Conservation (phyloP, 2,797 vertebrate species). For the Agapornis canus region DNA sequence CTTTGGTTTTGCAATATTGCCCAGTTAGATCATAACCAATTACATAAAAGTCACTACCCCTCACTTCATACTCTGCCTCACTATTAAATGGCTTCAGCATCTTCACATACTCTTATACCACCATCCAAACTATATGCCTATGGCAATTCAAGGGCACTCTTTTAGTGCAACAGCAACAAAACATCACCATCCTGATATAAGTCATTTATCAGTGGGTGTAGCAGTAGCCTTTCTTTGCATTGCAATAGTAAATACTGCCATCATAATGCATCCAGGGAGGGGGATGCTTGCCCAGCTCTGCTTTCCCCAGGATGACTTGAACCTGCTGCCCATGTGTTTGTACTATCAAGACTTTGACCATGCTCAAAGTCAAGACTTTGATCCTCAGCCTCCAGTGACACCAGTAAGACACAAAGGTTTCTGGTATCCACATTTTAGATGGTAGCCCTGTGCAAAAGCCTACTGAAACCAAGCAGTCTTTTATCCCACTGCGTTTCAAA, state of each 20-base stretch:
- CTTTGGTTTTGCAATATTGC: neutral
- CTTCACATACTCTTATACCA: neutral
- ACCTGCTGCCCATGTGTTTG: neutral
- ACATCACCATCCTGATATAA: neutral
- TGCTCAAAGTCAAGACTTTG: neutral
- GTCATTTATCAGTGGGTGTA: neutral
- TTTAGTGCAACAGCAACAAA: neutral
- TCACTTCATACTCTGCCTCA: neutral
- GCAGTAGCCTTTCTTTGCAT: neutral
- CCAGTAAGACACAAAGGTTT: neutral
- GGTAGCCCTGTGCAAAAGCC: neutral
- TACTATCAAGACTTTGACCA: neutral
- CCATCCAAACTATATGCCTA: neutral
- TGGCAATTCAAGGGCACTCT: neutral
- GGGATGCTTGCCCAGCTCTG: neutral
- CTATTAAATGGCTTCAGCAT: neutral
- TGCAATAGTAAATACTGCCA: neutral
- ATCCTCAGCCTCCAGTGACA: neutral
- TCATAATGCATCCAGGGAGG: neutral
- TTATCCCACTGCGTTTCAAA: neutral
- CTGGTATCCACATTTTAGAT: neutral
- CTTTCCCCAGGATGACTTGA: neutral
- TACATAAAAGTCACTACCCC: neutral
- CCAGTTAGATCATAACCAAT: neutral
- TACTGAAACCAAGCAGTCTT: neutral